Conservation (phyloP, 2,888 invertebrate genomes). For the Formica aserva region DNA sequence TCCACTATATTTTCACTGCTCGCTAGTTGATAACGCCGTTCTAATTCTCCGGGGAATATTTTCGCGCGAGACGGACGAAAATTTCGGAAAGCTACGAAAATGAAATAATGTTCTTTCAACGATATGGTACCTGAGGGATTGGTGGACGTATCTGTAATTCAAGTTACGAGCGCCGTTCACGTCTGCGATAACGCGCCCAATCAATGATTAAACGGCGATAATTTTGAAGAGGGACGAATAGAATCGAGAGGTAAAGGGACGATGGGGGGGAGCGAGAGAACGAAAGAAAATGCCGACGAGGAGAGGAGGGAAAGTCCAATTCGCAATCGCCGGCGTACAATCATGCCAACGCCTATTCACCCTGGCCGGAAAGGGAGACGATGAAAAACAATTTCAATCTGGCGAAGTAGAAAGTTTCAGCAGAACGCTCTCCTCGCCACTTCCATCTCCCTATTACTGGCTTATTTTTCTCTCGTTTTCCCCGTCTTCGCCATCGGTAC, state of each 20-base stretch:
- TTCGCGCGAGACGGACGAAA: neutral
- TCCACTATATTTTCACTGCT: neutral
- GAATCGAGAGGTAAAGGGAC: neutral
- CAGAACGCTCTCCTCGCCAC: conserved; percentile 47
- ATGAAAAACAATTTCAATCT: conserved; percentile 78
- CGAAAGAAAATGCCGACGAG: neutral
- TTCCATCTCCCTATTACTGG: conserved; percentile 50
- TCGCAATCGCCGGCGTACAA: conserved; percentile 34
- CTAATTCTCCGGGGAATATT: neutral
- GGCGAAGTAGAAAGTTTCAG: conserved; percentile 75
- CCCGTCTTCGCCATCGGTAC: neutral
- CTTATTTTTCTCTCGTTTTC: conserved; percentile 58
- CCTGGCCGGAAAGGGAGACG: conserved; percentile 53
- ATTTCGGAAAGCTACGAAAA: conserved; percentile 25
- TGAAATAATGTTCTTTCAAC: conserved; percentile 11
- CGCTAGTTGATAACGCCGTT: neutral
- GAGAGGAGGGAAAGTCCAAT: conserved; percentile 40
- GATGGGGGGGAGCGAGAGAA: neutral
- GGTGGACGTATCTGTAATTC: neutral
- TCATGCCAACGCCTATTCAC: conserved; percentile 61
- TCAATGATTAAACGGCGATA: conserved; percentile 26
- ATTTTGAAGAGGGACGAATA: conserved; percentile 19
- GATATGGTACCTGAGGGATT: conserved; percentile 20
- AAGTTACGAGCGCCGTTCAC: neutral
- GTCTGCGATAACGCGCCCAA: neutral